Percentiles rank a stretch among this genome's conserved stretches.
These are phyloP conservation scores for Oscarella lobularis DNA, from an alignment of 37 sponge, comb jelly and placozoan genomes.

Conservation along the genomic window DNA sequence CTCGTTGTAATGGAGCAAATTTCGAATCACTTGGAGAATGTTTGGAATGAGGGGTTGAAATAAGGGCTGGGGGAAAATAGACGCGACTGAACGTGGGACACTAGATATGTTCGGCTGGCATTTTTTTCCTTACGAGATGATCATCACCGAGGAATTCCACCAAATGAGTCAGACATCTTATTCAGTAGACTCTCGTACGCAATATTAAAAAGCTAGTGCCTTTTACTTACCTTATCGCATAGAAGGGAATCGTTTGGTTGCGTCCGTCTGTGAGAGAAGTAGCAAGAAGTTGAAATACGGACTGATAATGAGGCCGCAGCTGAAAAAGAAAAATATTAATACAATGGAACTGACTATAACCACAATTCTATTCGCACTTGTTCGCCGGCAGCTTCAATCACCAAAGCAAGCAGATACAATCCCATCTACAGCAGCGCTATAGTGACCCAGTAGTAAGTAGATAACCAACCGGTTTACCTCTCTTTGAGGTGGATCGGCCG, in stretches of 20 bases:
- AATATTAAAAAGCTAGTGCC: background rate
- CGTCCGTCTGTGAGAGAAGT: conserved; percentile 33
- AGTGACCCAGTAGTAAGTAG: too few relatives aligned
- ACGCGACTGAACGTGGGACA: background rate
- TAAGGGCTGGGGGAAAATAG: conserved; percentile 10
- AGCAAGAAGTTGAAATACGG: conserved; percentile 36
- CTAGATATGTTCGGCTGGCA: too few relatives aligned
- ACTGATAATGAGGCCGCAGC: conserved; percentile 44
- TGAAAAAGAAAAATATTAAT: conserved; percentile 12
- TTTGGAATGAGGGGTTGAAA: conserved; percentile 49
- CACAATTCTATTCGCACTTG: background rate
- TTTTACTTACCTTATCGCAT: conserved; percentile 53
- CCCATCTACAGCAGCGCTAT: background rate
- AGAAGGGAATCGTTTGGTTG: conserved; percentile 42
- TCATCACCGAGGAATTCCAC: conserved; percentile 57
- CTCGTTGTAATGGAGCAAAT: background rate
- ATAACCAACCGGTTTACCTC: too few relatives aligned
- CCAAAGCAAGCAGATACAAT: background rate
- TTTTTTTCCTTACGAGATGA: conserved; percentile 42
- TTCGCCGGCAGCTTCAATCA: background rate
- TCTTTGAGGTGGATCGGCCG: conserved; percentile 30
- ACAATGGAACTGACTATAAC: background rate
- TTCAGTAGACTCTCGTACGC: background rate
- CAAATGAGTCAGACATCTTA: conserved; percentile 58
- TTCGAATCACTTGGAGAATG: conserved; percentile 1